A percentile compares a stretch with the other conserved stretches of the same genome.
phyloP scores from a whole-genome alignment of 2,113 vertebrate genomes.

The human (Homo sapiens) region GRCh38 chr12:47904501-47905000 shows the following conservation, averaged over 20 bases:
- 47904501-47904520: not conserved
- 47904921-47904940: not conserved
- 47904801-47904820: conserved; percentile 29
- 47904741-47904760: conserved; percentile 12
- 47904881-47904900: fast-evolving
- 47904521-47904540: not conserved
- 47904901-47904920: fast-evolving
- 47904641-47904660: not conserved
- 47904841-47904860: not conserved
- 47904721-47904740: not conserved
- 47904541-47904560: not conserved
- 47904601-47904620: not conserved
- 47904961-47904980: not conserved
- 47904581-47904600: not conserved
- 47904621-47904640: not conserved
- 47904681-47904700: not conserved
- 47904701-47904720: not conserved
- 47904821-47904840: not conserved
- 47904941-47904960: conserved; percentile 46
- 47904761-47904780: not conserved
- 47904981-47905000: conserved; percentile 16
- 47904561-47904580: not conserved
- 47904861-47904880: fast-evolving
- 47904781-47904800: conserved; percentile 43
- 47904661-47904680: conserved; percentile 36